Evolutionary conservation across 2,113 vertebrate genomes (phyloP), one percentile per base, ranked within the genome.

Genomic region (Eidolon helvum): DNA sequence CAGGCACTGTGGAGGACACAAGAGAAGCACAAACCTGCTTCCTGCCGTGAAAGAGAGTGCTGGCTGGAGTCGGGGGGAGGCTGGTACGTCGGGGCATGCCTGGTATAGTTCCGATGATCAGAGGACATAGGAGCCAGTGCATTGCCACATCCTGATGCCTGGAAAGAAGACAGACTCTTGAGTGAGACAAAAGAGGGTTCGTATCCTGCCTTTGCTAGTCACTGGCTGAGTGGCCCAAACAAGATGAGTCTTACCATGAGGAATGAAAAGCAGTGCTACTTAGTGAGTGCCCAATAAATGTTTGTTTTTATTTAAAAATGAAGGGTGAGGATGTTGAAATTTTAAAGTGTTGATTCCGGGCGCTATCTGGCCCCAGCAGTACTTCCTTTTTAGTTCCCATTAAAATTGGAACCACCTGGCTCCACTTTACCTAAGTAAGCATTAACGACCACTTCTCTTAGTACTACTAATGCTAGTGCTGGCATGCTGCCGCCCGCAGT

Each of bases 41-140:
- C 84, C 78, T 91, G 79, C 33, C 55, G 55, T 16, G 19, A 10
- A n/a, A 30, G 2, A 4, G 55, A 38, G 53, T 48, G 26, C 87
- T 40, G 48, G 68, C 50, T 26, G 40, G 14, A 0, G 0, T 19
- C 0, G 2, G 22, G 48, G 33, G n/a, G n/a, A n/a, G n/a, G n/a
- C n/a, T n/a, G n/a, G n/a, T n/a, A n/a, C n/a, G 0, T 19, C 0
- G 2, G 22, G 48, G 33, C 68, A 30, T 14, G n/a, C 45, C 65
- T 59, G 24, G 24, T 8, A 2, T 5, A 3, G 2, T 74, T 55
- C 24, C 50, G 33, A 14, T 1, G 12, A 16, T 59, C 57, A 30
- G 12, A 19, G 30, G 3, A 26, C 28, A 0, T 8, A 18, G 22
- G 10, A 90, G 68, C 55, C 63, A 10, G 9, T 28, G 4, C 0